Evolutionary conservation across 2,797 vertebrate species (phyloP).

Genomic region (Rhodeus uyekii): DNA sequence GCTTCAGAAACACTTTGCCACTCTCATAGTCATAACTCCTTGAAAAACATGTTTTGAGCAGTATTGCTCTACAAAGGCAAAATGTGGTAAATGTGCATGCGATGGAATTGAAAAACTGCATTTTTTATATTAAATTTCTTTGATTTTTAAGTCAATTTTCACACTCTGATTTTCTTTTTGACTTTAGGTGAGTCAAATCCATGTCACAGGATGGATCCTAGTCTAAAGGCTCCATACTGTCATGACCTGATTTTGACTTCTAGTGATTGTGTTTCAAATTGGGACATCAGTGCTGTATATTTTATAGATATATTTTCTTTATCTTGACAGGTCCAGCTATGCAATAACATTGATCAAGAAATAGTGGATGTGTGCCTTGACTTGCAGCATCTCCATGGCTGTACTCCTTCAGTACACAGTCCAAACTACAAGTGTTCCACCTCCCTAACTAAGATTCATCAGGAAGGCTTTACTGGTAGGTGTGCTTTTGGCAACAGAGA

Average conservation of each 20-base stretch:
- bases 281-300: not conserved
- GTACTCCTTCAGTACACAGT: conserved; percentile 14
- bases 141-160: not conserved
- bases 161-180: not conserved
- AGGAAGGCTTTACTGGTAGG: conserved; percentile 38
- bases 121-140: not conserved
- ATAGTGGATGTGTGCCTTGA: conserved; percentile 31
- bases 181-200: not conserved
- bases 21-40: not conserved
- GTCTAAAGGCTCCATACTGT: not conserved
- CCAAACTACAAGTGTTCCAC: conserved; percentile 1
- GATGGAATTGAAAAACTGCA: not conserved
- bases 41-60: not conserved
- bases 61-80: not conserved
- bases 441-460: conserved; percentile 32
- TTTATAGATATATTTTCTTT: not conserved
- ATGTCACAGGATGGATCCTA: not conserved
- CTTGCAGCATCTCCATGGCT: conserved; percentile 34
- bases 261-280: not conserved
- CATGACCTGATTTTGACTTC: not conserved
- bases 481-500: not conserved
- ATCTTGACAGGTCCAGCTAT: conserved; percentile 17
- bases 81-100: not conserved
- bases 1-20: not conserved
- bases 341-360: conserved; percentile 32